phyloP scores from a whole-genome alignment of 1,140 invertebrate species.

The Dermatophagoides farinae region DNA sequence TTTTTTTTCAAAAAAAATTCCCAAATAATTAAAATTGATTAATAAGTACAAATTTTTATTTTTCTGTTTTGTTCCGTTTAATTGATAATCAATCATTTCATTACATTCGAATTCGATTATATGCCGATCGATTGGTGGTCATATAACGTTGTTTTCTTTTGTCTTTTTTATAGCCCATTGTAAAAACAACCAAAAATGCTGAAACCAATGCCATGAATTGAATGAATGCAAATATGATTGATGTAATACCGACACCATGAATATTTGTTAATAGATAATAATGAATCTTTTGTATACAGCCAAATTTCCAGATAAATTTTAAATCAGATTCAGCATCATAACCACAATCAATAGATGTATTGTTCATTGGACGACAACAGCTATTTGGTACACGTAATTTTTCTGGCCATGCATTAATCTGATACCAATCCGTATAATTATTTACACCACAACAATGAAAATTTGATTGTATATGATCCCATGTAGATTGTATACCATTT shows the following conservation, averaged over 20 bases:
- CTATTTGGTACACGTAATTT: slow-evolving; percentile 52
- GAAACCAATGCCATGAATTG: slow-evolving; percentile 51
- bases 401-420: slow-evolving; percentile 50
- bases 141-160: slow-evolving; percentile 26
- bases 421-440: slow-evolving; percentile 59
- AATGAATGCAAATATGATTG: slow-evolving; percentile 44
- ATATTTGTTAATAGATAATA: slow-evolving; percentile 44
- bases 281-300: slow-evolving; percentile 43
- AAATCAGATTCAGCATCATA: not conserved
- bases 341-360: slow-evolving; percentile 1
- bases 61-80: not conserved
- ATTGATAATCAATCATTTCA: not conserved
- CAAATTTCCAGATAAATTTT: slow-evolving; percentile 26
- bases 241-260: slow-evolving; percentile 45
- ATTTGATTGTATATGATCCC: slow-evolving; percentile 48
- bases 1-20: not conserved
- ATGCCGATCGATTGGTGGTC: slow-evolving; percentile 4
- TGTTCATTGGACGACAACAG: slow-evolving; percentile 37
- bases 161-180: slow-evolving; percentile 38
- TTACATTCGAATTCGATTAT: slow-evolving; percentile 15
- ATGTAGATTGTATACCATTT: slow-evolving; percentile 39
- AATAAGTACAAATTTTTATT: not conserved
- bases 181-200: slow-evolving; percentile 53
- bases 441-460: slow-evolving; percentile 65
- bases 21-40: not conserved